Base-by-base conservation (phyloP, 2,797 vertebrate genomes). In the Danio aesculapii region DNA sequence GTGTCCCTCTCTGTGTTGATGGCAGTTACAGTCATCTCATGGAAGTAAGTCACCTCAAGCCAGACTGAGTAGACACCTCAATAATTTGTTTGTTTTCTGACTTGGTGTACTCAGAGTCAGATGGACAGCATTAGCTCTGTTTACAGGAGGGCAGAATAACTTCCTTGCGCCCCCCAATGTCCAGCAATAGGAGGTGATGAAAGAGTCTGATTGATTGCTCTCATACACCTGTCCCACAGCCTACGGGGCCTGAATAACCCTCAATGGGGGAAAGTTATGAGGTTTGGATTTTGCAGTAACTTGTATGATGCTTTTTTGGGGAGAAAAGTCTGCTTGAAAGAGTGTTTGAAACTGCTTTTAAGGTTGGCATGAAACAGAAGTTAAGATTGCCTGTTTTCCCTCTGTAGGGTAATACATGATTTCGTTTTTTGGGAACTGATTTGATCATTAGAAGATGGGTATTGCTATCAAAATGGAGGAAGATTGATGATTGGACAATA, bases 121-220 rank as follows among this genome's bases (percentile, higher is more conserved):
- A 62, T 44, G 47, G 77, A 62, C 77, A 79, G 44, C 57, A 62
- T 21, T 47, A 79, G 47, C 59, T 53, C 49, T 71, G 58, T 72
- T 17, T 21, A 43, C 17, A 62, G 69, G 69, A 82, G 84, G 64
- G 81, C 76, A 75, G 77, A 81, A 82, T 71, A 68, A 64, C 44
- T 77, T 81, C 76, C 61, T 58, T 55, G 43, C 76, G 59, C 53
- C 49, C 49, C 57, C 69, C 21, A 52, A 16, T 66, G 5, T 6
- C 55, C 17, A 75, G 66, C 69, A 46, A 76, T 53, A 50, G 17
- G 11, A 86, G 83, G 87, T 88, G 88, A 82, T 75, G 82, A 90
- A 89, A 90, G 83, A 71, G 39, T 46, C 77, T 89, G 87, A 88
- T 88, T 86, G 87, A 91, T 88, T 84, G 84, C 83, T 75, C 77